phyloP scores from a whole-genome alignment of 2,797 vertebrate genomes.

The Dicrostonyx torquatus region DNA sequence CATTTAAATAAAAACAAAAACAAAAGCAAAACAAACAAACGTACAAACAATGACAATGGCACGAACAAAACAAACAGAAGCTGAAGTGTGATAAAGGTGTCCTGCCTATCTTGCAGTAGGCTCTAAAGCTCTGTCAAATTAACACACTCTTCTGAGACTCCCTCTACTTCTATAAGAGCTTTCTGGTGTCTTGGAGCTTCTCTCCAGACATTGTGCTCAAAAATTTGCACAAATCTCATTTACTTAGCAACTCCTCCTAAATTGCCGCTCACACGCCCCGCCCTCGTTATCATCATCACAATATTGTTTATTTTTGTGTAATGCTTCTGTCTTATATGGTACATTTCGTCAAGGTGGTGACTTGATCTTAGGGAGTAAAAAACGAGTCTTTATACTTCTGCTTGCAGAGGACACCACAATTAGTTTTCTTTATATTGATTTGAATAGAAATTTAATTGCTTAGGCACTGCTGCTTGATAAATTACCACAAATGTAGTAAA shows the following conservation, averaged over 20 bases:
- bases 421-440: neutral
- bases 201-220: neutral
- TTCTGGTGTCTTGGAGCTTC: neutral
- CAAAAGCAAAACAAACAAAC: neutral
- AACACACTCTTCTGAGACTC: neutral
- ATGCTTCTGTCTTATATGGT: slow-evolving; percentile 8
- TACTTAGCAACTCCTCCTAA: neutral
- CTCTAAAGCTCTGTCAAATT: neutral
- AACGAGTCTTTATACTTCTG: neutral
- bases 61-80: neutral
- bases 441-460: neutral
- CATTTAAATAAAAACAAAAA: neutral
- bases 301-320: neutral
- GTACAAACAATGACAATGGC: neutral
- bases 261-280: neutral
- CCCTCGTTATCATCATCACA: neutral
- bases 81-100: neutral
- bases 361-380: slow-evolving; percentile 11
- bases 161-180: neutral
- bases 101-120: neutral
- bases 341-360: neutral
- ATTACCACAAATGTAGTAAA: neutral
- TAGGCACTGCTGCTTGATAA: neutral
- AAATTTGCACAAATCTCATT: neutral
- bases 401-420: neutral